phyloP scores from a whole-genome alignment of 2,797 vertebrate species.

The Neomorphus geoffroyi region DNA sequence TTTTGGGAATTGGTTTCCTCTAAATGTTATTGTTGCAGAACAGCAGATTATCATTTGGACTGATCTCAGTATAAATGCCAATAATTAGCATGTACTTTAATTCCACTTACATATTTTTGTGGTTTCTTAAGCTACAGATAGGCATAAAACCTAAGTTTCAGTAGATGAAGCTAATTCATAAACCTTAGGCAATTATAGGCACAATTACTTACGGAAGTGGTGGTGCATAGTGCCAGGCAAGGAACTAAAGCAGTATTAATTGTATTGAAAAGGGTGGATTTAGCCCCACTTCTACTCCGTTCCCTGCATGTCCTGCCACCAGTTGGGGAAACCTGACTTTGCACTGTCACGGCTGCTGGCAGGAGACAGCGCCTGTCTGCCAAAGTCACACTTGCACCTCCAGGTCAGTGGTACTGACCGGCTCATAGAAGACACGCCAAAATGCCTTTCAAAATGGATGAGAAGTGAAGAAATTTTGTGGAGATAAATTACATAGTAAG shows the following conservation, averaged over 20 bases:
- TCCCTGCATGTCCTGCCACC: background rate
- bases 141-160: background rate
- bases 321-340: background rate
- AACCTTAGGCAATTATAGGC: background rate
- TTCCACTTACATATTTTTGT: background rate
- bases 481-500: background rate
- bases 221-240: background rate
- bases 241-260: background rate
- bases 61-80: background rate
- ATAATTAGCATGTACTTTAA: background rate
- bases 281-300: background rate
- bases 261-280: background rate
- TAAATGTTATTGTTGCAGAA: background rate
- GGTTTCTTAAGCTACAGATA: background rate
- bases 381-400: background rate
- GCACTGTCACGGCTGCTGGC: accelerated
- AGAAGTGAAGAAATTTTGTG: background rate
- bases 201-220: background rate
- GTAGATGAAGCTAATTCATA: background rate
- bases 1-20: background rate
- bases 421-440: background rate
- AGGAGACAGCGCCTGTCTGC: background rate
- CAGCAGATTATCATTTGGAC: background rate
- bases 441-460: background rate
- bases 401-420: background rate